Evolutionary conservation across 2,113 vertebrate genomes (phyloP).

Genomic region (Nicator chloris): DNA sequence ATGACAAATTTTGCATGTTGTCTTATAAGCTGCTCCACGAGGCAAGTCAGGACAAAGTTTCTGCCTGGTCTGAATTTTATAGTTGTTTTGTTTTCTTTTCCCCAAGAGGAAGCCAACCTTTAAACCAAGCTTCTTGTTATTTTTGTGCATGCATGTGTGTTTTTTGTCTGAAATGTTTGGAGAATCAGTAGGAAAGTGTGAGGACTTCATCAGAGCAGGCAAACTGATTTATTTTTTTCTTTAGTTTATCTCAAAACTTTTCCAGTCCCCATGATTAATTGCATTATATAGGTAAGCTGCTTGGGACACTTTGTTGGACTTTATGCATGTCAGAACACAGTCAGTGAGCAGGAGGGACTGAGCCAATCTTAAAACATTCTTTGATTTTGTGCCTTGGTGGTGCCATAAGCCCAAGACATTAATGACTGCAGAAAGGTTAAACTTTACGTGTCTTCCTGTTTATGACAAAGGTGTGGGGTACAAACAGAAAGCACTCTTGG

Average conservation of each 20-base stretch:
- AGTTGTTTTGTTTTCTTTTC: background rate
- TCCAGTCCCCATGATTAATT: background rate
- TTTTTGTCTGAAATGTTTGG: background rate
- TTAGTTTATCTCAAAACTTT: background rate
- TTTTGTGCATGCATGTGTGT: background rate
- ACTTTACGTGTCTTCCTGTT: slow-evolving; percentile 60
- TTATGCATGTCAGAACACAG: background rate
- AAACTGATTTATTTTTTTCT: background rate
- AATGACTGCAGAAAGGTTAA: slow-evolving; percentile 60
- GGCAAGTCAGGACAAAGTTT: slow-evolving; percentile 45
- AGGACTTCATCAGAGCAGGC: background rate
- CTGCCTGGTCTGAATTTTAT: background rate
- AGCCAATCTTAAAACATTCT: background rate
- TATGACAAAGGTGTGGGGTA: slow-evolving; percentile 45
- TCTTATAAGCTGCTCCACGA: background rate
- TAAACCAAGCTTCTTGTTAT: background rate
- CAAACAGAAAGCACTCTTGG: slow-evolving; percentile 56
- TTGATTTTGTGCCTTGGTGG: slow-evolving; percentile 3
- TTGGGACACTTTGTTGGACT: background rate
- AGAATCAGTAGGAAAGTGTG: background rate
- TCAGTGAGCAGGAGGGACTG: background rate
- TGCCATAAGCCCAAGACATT: background rate
- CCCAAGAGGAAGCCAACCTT: background rate
- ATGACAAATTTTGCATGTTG: background rate
- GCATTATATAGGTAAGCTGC: background rate